Conservation (phyloP, 2,797 vertebrate species). For the Myiothlypis chrysogaster region DNA sequence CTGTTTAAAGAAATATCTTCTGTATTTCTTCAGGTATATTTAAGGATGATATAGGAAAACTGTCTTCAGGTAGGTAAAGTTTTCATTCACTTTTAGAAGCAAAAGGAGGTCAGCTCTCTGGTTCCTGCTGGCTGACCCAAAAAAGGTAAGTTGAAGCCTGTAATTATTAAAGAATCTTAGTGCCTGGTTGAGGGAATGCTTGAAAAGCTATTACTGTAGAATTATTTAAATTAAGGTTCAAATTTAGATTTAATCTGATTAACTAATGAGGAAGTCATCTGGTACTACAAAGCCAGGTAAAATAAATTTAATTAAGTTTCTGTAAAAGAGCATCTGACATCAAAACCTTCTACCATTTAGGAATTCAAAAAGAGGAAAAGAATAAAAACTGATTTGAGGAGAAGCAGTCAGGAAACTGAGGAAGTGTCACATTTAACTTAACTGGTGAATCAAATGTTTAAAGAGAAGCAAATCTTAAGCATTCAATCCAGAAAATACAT, state of each 20-base stretch:
- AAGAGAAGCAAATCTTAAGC: not conserved
- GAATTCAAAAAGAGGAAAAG: not conserved
- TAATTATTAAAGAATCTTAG: not conserved
- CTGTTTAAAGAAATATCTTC: not conserved
- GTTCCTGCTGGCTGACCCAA: not conserved
- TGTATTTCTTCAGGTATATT: not conserved
- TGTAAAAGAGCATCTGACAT: not conserved
- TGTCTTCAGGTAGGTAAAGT: not conserved
- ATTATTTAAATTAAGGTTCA: not conserved
- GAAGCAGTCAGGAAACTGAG: not conserved
- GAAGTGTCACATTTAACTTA: not conserved
- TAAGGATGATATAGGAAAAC: not conserved
- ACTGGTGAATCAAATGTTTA: not conserved
- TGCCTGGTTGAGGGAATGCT: not conserved
- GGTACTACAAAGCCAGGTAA: not conserved
- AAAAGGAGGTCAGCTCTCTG: not conserved
- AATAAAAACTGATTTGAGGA: not conserved
- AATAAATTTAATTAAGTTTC: not conserved
- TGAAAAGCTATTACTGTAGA: not conserved
- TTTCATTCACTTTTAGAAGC: not conserved
- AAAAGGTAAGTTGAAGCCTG: not conserved
- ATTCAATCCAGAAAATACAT: not conserved
- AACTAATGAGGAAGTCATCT: not conserved
- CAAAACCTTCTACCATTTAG: not conserved
- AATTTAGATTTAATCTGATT: not conserved